Evolutionary conservation across 53 echinoderm and acorn worm species (phyloP).

Genomic region (Patiria pectinifera): DNA sequence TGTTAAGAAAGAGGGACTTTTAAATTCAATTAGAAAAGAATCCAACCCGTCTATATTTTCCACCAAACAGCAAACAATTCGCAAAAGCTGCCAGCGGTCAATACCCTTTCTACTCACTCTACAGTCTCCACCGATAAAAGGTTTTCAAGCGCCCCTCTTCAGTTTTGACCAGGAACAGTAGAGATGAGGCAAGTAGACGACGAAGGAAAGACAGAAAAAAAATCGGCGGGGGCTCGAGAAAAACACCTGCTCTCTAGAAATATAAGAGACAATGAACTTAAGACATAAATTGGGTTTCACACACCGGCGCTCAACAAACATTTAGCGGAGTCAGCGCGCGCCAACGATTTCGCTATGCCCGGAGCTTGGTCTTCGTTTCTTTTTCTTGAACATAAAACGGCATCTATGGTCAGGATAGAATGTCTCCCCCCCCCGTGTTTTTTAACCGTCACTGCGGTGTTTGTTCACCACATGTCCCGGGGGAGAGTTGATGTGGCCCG

Average conservation of each 20-base stretch:
- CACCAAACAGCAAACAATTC: slow-evolving; percentile 1
- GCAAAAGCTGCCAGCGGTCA: background rate
- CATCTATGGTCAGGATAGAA: background rate
- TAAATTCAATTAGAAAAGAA: too few species aligned
- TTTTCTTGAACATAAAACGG: background rate
- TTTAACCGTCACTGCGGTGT: background rate
- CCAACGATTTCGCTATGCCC: background rate
- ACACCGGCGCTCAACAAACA: slow-evolving; percentile 48
- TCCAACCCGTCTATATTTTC: too few species aligned
- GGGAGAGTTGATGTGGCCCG: slow-evolving; percentile 46
- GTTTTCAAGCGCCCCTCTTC: background rate
- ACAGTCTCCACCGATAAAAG: background rate
- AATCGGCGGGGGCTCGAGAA: background rate
- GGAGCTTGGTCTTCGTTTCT: background rate
- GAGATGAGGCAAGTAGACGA: background rate
- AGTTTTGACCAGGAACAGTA: background rate
- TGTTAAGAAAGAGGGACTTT: too few species aligned
- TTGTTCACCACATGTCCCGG: slow-evolving; percentile 11
- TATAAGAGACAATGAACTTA: slow-evolving; percentile 51
- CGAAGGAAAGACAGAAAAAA: background rate
- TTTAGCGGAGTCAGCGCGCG: slow-evolving; percentile 59
- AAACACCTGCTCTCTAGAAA: slow-evolving; percentile 51
- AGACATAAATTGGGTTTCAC: slow-evolving; percentile 61
- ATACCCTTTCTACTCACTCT: background rate
- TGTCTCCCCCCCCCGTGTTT: background rate